Evolutionary conservation across 1,140 invertebrate species (phyloP).

Genomic region (Delia radicum): DNA sequence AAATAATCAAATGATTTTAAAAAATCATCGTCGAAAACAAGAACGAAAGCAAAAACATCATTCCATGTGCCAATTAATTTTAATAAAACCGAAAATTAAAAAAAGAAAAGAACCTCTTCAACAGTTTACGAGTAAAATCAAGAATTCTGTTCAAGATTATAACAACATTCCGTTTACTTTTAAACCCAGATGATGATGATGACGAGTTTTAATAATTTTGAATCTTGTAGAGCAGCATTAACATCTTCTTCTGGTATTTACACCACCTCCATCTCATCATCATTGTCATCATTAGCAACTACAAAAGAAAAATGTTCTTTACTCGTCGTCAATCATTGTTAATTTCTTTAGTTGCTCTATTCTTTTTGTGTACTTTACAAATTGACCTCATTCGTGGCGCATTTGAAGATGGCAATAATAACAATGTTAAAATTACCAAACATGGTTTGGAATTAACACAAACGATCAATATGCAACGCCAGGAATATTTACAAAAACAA

Average conservation of each 20-base stretch:
- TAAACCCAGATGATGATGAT: slow-evolving; percentile 25
- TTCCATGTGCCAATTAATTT: slow-evolving; percentile 21
- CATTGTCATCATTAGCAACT: neutral
- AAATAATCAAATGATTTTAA: slow-evolving; percentile 7
- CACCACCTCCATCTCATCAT: neutral
- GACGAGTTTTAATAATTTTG: slow-evolving; percentile 1
- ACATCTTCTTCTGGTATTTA: neutral
- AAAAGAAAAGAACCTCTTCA: slow-evolving; percentile 7
- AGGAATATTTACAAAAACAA: slow-evolving; percentile 67
- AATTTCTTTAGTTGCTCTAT: neutral
- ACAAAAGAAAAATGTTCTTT: neutral
- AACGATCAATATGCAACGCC: slow-evolving; percentile 64
- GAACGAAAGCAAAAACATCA: slow-evolving; percentile 8
- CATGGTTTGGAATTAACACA: slow-evolving; percentile 63
- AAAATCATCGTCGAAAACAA: neutral
- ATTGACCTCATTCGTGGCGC: slow-evolving; percentile 30
- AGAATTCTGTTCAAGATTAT: neutral
- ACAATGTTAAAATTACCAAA: slow-evolving; percentile 53
- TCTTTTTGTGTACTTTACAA: slow-evolving; percentile 22
- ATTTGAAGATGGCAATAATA: slow-evolving; percentile 53
- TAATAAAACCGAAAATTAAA: neutral
- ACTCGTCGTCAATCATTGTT: slow-evolving; percentile 23
- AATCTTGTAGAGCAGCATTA: neutral
- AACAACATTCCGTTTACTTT: slow-evolving; percentile 1
- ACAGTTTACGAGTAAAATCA: neutral